Base-by-base conservation (phyloP, 2,113 vertebrate species). In the Oriolus oriolus region DNA sequence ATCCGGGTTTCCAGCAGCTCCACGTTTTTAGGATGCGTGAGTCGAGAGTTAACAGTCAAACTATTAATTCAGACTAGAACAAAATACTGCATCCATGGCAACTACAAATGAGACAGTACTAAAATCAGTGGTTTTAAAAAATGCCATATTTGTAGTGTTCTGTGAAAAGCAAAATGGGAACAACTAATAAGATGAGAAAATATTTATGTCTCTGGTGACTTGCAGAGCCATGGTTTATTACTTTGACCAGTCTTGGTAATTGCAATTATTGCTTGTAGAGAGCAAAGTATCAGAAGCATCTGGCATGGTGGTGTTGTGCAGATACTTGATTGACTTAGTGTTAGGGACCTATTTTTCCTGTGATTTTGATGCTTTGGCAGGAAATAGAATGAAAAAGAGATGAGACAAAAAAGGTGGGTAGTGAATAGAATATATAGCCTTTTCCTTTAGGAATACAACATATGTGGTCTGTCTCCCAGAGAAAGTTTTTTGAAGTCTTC, bases 41-140 rank as follows among this genome's bases (percentile, higher is more conserved):
- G 28, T 60, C 6, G 47, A 73, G 81, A 87, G 84, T 87, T 88
- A 91, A 88, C 63, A 89, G 65, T 60, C 45, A 47, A 80, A 70
- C 52, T 35, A 0, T 56, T 80, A 52, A 50, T 65, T 68, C 68
- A 33, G 56, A 87, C 44, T 52, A 71, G 88, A 93, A 89, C 41
- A 81, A 89, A 90, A 86, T 90, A 49, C 41, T 86, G 88, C 71
- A 92, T 85, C 95, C 92, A 92, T 86, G 87, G 93, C 88, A 96
- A 87, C 92, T 78, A 68, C 81, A 87, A 81, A 68, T 82, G 90
- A 95, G 74, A 87, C 49, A 78, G 54, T 68, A 66, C 60, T 83
- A 50, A 90, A 90, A 77, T 30, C 76, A 66, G 63, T 45, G 54
- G 53, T 77, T 91, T 42, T 1, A 3, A 68, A 61, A 66, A 91